Conservation (phyloP, 2,797 vertebrate species). For the Chrysolophus pictus region DNA sequence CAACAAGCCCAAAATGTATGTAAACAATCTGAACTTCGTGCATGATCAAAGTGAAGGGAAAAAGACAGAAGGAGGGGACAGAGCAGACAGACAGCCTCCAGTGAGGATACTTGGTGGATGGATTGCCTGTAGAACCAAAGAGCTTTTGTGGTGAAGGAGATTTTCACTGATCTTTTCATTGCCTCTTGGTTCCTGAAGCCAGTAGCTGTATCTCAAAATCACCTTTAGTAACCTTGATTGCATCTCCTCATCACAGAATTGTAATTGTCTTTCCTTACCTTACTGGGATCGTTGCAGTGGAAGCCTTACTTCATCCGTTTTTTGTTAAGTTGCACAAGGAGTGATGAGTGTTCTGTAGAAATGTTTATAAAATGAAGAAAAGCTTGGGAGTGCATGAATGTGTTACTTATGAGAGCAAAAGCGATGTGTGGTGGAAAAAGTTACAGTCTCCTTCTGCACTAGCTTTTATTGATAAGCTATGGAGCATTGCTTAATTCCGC, state of each 20-base stretch:
- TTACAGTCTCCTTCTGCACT: neutral
- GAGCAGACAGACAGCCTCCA: neutral
- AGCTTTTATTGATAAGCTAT: slow-evolving; percentile 22
- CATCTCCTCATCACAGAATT: neutral
- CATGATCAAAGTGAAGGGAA: neutral
- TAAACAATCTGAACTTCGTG: neutral
- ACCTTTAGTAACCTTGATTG: slow-evolving; percentile 12
- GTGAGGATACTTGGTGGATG: neutral
- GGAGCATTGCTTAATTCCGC: neutral
- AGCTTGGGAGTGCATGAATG: slow-evolving; percentile 25
- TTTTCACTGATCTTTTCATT: neutral
- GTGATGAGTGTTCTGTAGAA: slow-evolving; percentile 9
- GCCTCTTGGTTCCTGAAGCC: neutral
- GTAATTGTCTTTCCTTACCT: slow-evolving; percentile 26
- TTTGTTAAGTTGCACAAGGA: slow-evolving; percentile 28
- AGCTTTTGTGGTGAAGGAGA: neutral
- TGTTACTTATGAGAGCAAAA: slow-evolving; percentile 30
- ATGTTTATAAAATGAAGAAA: slow-evolving; percentile 53
- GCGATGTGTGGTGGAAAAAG: slow-evolving; percentile 17
- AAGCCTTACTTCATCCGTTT: slow-evolving; percentile 33
- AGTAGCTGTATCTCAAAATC: neutral
- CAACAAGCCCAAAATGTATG: neutral
- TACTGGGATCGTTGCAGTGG: slow-evolving; percentile 28
- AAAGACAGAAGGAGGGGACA: neutral
- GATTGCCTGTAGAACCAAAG: neutral